phyloP scores from a whole-genome alignment of 2,797 vertebrate genomes.

The Enteromius unitaeniatus region DNA sequence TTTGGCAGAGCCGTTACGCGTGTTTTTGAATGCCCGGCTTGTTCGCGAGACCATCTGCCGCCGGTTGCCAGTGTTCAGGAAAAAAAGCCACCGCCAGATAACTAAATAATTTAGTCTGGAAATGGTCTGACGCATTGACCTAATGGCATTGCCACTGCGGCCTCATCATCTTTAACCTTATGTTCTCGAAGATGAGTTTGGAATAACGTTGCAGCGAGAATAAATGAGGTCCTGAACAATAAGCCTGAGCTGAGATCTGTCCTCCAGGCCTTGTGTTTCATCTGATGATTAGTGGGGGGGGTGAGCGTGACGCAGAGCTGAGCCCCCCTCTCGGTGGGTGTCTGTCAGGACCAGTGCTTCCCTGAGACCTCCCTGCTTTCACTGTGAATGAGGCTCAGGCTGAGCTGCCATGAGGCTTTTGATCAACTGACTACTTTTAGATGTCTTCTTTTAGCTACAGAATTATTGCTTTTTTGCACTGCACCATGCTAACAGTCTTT shows the following conservation, averaged over 20 bases:
- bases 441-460: conserved; percentile 14
- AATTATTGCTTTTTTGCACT: neutral
- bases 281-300: conserved; percentile 27
- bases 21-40: conserved; percentile 71
- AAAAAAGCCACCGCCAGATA: conserved; percentile 57
- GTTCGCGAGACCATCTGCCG: conserved; percentile 69
- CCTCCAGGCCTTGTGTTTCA: conserved; percentile 44
- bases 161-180: conserved; percentile 62
- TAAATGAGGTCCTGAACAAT: conserved; percentile 43
- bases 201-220: conserved; percentile 9
- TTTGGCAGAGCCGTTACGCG: conserved; percentile 67
- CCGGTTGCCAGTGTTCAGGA: conserved; percentile 39
- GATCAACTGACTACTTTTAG: conserved; percentile 34
- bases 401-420: conserved; percentile 23
- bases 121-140: conserved; percentile 70
- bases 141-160: conserved; percentile 67
- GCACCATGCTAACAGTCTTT: conserved; percentile 7
- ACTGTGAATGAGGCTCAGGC: conserved; percentile 30
- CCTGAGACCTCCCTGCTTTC: conserved; percentile 15
- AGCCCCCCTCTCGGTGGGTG: conserved; percentile 23
- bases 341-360: conserved; percentile 37
- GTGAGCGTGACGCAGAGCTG: conserved; percentile 3
- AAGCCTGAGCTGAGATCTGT: conserved; percentile 35
- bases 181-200: conserved; percentile 26
- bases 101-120: conserved; percentile 74